These are phyloP conservation scores for Cataglyphis livida DNA, from an alignment of 2,888 invertebrate genomes.

Conservation along the genomic window DNA sequence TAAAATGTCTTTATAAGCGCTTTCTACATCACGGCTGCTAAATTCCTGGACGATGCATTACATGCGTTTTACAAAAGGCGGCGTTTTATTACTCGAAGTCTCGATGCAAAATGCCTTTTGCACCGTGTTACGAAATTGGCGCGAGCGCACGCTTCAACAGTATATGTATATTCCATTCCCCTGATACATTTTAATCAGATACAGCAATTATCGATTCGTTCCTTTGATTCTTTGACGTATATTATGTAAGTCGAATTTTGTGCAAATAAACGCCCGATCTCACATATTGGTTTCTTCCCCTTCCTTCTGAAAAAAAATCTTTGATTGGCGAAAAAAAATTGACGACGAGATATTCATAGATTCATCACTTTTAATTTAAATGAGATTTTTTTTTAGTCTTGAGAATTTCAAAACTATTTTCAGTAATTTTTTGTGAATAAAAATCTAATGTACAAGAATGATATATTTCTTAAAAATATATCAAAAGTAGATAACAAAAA, in stretches of 20 bases:
- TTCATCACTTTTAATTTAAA: background rate
- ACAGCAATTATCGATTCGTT: background rate
- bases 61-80: background rate
- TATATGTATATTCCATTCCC: background rate
- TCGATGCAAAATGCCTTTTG: background rate
- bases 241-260: background rate
- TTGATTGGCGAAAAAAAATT: background rate
- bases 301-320: background rate
- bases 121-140: background rate
- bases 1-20: background rate
- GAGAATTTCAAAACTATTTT: too few relatives aligned
- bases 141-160: background rate
- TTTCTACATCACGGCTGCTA: background rate
- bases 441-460: too few relatives aligned
- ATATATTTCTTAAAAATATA: too few relatives aligned
- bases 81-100: background rate
- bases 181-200: constrained; percentile 23
- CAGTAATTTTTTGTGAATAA: too few relatives aligned
- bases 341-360: background rate
- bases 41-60: background rate
- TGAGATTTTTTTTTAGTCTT: too few relatives aligned
- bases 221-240: background rate
- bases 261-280: background rate
- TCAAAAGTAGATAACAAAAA: too few relatives aligned
- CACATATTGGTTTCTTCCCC: background rate